Evolutionary conservation across 2,113 vertebrate genomes (phyloP).

Genomic region (Emydura subglobosa): DNA sequence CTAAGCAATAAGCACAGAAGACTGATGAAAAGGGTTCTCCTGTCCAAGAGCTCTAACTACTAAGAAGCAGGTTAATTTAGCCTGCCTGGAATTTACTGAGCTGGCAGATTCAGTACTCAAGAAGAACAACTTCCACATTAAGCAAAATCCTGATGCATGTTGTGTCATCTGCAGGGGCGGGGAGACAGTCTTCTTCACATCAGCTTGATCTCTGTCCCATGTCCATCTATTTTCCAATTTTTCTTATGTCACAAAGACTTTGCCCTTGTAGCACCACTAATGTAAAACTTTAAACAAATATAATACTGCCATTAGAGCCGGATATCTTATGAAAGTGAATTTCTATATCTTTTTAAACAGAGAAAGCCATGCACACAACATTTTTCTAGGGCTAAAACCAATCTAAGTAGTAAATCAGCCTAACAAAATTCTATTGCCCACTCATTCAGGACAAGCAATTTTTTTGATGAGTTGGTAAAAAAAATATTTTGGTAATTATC

Average conservation of each 20-base stretch:
- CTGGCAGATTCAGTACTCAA: conserved; percentile 66
- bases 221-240: not conserved
- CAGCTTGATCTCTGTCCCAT: not conserved
- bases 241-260: conserved; percentile 18
- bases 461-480: not conserved
- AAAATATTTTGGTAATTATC: not conserved
- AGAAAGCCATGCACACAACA: not conserved
- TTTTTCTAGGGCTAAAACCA: not conserved
- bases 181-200: not conserved
- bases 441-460: not conserved
- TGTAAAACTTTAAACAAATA: not conserved
- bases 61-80: conserved; percentile 76
- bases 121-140: conserved; percentile 35
- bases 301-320: not conserved
- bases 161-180: not conserved
- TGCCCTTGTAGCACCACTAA: not conserved
- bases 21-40: not conserved
- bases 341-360: not conserved
- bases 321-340: not conserved
- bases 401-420: not conserved
- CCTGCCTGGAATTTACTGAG: conserved; percentile 77
- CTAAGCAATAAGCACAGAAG: not conserved
- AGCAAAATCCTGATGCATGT: conserved; percentile 20
- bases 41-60: conserved; percentile 39
- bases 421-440: not conserved